A percentile compares a stretch with the other conserved stretches of the same genome.
These are phyloP conservation scores for Ctenomys sociabilis DNA, from an alignment of 2,113 vertebrate genomes.

Conservation along the genomic window DNA sequence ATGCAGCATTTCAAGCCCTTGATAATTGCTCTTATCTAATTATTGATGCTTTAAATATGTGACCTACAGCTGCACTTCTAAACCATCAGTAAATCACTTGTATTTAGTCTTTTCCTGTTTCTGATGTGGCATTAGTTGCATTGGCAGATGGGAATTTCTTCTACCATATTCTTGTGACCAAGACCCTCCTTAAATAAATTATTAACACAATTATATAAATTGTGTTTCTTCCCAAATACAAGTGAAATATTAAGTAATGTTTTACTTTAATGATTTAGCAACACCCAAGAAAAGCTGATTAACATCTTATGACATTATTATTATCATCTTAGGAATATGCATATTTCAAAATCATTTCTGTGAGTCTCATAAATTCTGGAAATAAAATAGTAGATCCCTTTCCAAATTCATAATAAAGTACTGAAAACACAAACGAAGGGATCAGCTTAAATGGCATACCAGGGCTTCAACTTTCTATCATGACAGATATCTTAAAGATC, in stretches of 20 bases:
- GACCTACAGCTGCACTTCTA: no score
- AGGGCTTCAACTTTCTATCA: background rate
- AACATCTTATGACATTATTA: background rate
- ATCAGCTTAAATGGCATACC: background rate
- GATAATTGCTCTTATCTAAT: no score
- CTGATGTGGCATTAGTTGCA: background rate
- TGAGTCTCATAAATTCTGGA: background rate
- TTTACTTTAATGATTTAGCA: conserved; percentile 50
- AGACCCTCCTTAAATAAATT: background rate
- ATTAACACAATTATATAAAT: no score
- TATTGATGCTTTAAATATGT: no score
- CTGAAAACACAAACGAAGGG: background rate
- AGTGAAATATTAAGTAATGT: conserved; percentile 36
- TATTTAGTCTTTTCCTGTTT: background rate
- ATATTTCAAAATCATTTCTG: conserved; percentile 41
- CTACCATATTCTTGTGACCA: conserved; percentile 24
- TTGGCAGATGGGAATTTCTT: background rate
- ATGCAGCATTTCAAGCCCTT: no score
- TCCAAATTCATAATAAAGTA: conserved; percentile 34
- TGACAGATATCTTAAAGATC: background rate
- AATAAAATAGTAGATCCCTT: conserved; percentile 56
- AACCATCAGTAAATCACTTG: background rate
- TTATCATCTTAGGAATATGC: background rate
- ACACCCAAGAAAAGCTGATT: background rate
- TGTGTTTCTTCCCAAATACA: background rate